Evolutionary conservation across 2,113 vertebrate species (phyloP), one percentile per base, ranked within the genome.

Genomic region (Etia nguti): DNA sequence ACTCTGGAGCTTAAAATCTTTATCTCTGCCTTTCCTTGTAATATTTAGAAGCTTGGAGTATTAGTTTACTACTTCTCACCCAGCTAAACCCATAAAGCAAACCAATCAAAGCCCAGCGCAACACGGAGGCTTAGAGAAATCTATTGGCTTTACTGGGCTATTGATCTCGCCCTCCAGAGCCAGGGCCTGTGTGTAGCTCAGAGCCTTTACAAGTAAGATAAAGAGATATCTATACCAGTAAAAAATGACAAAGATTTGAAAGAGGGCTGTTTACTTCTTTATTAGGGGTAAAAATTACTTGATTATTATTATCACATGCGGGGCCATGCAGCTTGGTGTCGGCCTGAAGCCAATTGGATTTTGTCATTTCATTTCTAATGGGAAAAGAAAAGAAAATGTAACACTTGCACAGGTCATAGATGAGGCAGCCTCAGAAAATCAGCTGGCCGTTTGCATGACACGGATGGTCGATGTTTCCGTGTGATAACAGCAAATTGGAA

Each of bases 81-180:
- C 92, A 75, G 68, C 84, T 91, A 86, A 89, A 90, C 91, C 90
- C 73, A 88, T 90, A 93, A 94, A 94, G 88, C 85, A 94, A 93
- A 94, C 93, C 91, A 94, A 94, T 94, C 93, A 92, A 92, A 65
- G 26, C 70, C 81, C 73, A 56, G 88, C 62, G 81, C 87, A 90
- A 90, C 91, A 90, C 68, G 8, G 36, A 57, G 86, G 92, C 89
- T 92, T 85, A 90, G 80, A 90, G 82, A 92, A 92, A 93, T 90
- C 88, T 91, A 89, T 75, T 90, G 94, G 82, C 88, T 94, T 93
- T 94, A 88, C 83, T 62, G 52, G 43, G 73, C 57, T 91, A 95
- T 95, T 89, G 94, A 96, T 95, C 90, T 80, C 29, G 13, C 65
- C 82, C 86, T 90, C 75, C 46, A 90, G 88, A 89, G 89, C 75